Evolutionary conservation across 1,140 invertebrate genomes (phyloP).

Genomic region (Drosophila setifemur): DNA sequence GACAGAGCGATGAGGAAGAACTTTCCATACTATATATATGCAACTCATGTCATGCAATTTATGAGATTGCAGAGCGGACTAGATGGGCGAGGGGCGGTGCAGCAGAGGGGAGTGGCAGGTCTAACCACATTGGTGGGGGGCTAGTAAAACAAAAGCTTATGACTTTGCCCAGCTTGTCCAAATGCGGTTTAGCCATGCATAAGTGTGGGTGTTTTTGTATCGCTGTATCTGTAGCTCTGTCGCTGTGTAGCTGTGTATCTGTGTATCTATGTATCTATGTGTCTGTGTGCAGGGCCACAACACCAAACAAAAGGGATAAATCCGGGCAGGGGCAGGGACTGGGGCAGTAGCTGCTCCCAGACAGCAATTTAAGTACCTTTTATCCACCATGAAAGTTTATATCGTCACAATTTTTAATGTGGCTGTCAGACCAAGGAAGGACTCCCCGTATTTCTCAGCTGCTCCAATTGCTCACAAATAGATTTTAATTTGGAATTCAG

Average conservation of each 20-base stretch:
- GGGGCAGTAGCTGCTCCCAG: neutral
- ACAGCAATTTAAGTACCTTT: conserved; percentile 42
- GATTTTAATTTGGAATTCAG: conserved; percentile 58
- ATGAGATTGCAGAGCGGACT: conserved; percentile 64
- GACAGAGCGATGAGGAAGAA: conserved; percentile 23
- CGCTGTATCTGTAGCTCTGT: too few relatives aligned
- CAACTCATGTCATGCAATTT: conserved; percentile 80
- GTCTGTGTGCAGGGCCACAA: conserved; percentile 27
- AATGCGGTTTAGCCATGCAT: conserved; percentile 31
- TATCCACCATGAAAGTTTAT: conserved; percentile 31
- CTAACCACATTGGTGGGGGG: conserved; percentile 66
- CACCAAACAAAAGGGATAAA: conserved; percentile 46
- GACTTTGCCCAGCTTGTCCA: conserved; percentile 57
- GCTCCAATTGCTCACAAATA: conserved; percentile 49
- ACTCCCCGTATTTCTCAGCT: neutral
- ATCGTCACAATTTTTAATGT: conserved; percentile 50
- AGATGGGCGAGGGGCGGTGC: neutral
- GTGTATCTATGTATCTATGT: conserved; percentile 8
- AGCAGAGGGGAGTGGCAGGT: conserved; percentile 15
- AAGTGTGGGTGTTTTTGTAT: neutral
- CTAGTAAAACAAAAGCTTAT: conserved; percentile 78
- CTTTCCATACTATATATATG: conserved; percentile 50
- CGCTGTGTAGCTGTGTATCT: too few relatives aligned
- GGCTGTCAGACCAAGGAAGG: conserved; percentile 26
- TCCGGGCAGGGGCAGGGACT: conserved; percentile 15